These are phyloP conservation scores for Epinephelus fuscoguttatus DNA, from an alignment of 2,113 vertebrate genomes.

Conservation along the genomic window DNA sequence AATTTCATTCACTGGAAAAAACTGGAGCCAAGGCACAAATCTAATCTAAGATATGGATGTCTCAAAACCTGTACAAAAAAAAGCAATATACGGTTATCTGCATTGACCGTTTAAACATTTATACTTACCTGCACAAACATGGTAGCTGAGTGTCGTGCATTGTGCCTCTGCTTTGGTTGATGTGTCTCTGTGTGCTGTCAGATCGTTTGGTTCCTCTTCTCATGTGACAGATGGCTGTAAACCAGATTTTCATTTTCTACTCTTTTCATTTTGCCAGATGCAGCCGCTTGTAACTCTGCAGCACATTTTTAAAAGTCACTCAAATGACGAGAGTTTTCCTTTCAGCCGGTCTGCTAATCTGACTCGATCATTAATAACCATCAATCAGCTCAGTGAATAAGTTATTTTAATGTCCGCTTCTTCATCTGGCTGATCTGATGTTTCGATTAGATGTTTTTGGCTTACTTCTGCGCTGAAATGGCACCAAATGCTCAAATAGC, in stretches of 20 bases:
- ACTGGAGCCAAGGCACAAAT: background rate
- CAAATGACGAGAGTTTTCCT: slow-evolving; percentile 20
- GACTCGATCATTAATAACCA: slow-evolving; percentile 52
- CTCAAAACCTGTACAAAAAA: background rate
- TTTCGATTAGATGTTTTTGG: slow-evolving; percentile 34
- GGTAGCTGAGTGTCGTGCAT: background rate
- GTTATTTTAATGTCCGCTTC: slow-evolving; percentile 17
- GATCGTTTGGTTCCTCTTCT: background rate
- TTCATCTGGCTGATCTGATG: slow-evolving; percentile 36
- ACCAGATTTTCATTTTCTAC: slow-evolving; percentile 23
- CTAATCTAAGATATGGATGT: background rate
- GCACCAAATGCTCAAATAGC: slow-evolving; percentile 12
- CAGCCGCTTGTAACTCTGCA: background rate
- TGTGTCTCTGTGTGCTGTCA: background rate
- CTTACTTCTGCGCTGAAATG: slow-evolving; percentile 15
- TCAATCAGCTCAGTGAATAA: slow-evolving; percentile 38
- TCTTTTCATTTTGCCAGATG: background rate
- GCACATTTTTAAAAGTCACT: slow-evolving; percentile 35
- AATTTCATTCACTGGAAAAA: too few species aligned
- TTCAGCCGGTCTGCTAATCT: slow-evolving; percentile 55
- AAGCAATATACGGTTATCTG: too few species aligned
- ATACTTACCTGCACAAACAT: background rate
- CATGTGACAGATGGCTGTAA: slow-evolving; percentile 7
- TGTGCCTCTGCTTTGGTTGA: background rate
- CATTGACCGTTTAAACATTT: too few species aligned